Conservation (phyloP, 1,140 invertebrate species). For the Formica selysi region DNA sequence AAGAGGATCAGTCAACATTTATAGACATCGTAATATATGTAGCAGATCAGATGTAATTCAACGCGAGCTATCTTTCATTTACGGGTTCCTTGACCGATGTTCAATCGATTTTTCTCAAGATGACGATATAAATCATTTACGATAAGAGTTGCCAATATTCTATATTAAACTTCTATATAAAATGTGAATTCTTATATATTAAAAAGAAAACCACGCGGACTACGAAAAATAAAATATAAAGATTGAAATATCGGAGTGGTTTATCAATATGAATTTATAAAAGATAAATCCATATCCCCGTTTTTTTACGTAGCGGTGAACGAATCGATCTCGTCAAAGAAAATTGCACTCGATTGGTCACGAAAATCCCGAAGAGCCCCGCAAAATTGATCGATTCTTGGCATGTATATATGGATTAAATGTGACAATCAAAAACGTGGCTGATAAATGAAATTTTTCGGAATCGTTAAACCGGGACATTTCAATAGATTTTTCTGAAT, state of each 20-base stretch:
- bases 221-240: background rate
- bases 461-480: constrained; percentile 36
- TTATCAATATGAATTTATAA: background rate
- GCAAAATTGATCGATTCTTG: constrained; percentile 25
- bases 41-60: background rate
- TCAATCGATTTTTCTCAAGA: background rate
- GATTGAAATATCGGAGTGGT: background rate
- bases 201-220: background rate
- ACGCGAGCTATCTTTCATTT: background rate
- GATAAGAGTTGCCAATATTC: background rate
- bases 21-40: background rate
- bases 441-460: constrained; percentile 28
- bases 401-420: background rate
- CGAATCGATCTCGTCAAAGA: constrained; percentile 43
- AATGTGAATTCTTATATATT: background rate
- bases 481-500: background rate
- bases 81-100: background rate
- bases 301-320: background rate
- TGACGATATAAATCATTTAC: background rate
- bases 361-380: background rate
- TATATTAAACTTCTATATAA: background rate
- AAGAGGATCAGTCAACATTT: background rate
- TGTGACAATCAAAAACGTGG: constrained; percentile 8
- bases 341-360: constrained; percentile 17
- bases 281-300: background rate